phyloP scores from a whole-genome alignment of 2,888 invertebrate species.

The Eurytoma californica region DNA sequence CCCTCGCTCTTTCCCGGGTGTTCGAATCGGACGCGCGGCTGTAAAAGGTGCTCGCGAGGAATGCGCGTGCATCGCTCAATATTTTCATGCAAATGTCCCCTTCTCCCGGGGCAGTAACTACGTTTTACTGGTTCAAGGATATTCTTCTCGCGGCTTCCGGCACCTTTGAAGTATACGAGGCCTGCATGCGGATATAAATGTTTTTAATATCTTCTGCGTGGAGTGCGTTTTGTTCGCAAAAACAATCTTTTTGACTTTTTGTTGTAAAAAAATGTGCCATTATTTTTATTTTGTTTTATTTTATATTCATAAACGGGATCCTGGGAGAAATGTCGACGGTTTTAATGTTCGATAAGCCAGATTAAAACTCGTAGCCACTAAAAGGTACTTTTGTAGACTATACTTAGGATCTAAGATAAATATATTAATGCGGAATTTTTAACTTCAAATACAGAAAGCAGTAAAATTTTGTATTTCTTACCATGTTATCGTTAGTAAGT shows the following conservation, averaged over 20 bases:
- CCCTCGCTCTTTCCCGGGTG: background rate
- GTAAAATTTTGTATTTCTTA: too few species aligned
- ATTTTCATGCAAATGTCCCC: slow-evolving; percentile 33
- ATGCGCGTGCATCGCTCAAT: background rate
- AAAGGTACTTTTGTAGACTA: too few species aligned
- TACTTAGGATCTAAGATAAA: too few species aligned
- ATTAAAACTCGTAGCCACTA: too few species aligned
- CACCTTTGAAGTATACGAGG: slow-evolving; percentile 13
- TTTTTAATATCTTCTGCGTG: background rate
- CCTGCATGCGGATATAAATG: slow-evolving; percentile 6
- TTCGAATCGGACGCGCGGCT: background rate
- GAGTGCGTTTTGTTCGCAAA: background rate
- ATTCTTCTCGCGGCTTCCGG: slow-evolving; percentile 1
- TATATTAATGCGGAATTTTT: too few species aligned
- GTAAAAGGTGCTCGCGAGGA: slow-evolving; percentile 17
- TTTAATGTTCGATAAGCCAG: too few species aligned
- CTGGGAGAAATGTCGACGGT: too few species aligned
- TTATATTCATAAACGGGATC: too few species aligned
- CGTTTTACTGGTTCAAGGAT: slow-evolving; percentile 11
- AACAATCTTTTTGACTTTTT: background rate
- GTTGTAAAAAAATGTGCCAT: too few species aligned
- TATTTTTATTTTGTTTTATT: too few species aligned
- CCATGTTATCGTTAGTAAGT: too few species aligned
- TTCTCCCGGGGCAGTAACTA: slow-evolving; percentile 13
- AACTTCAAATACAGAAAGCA: too few species aligned